A percentile compares a stretch with the other conserved stretches of the same genome.
These are phyloP conservation scores for Laterallus jamaicensis DNA, from an alignment of 2,113 vertebrate species.

Conservation along the genomic window DNA sequence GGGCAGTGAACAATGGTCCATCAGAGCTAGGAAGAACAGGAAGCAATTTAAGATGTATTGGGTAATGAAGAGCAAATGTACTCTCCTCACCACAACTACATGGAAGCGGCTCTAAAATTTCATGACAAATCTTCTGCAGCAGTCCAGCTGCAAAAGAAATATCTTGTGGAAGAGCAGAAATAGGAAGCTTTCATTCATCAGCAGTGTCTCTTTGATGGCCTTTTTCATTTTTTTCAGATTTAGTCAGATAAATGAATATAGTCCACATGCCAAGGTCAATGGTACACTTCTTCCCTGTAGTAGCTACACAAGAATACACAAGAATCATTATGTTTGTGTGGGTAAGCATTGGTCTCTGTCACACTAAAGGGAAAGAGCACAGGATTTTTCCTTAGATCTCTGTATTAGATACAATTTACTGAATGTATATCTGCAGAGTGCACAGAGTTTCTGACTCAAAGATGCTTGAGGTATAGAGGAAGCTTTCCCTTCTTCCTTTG, in stretches of 20 bases:
- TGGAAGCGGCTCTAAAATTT: conserved; percentile 54
- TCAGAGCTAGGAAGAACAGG: conserved; percentile 61
- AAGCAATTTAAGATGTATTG: conserved; percentile 60
- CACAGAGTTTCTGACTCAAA: background rate
- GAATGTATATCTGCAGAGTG: background rate
- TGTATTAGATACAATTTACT: background rate
- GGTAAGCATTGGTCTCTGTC: background rate
- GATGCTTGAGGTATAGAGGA: background rate
- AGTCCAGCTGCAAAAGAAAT: conserved; percentile 68
- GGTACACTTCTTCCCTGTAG: background rate
- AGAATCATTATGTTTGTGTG: background rate
- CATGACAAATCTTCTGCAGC: conserved; percentile 55
- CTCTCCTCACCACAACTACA: conserved; percentile 37
- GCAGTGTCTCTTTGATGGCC: conserved; percentile 5
- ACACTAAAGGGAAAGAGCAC: background rate
- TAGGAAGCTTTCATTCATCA: conserved; percentile 46
- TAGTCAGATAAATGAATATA: background rate
- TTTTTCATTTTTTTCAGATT: background rate
- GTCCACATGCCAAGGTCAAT: background rate
- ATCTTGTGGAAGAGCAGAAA: conserved; percentile 45
- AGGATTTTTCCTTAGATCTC: background rate
- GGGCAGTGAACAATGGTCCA: conserved; percentile 49
- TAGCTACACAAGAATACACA: background rate
- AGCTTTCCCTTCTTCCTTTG: background rate
- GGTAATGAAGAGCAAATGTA: conserved; percentile 59